Base-by-base conservation (phyloP, 2,888 invertebrate species). In the Xylocampa areola region DNA sequence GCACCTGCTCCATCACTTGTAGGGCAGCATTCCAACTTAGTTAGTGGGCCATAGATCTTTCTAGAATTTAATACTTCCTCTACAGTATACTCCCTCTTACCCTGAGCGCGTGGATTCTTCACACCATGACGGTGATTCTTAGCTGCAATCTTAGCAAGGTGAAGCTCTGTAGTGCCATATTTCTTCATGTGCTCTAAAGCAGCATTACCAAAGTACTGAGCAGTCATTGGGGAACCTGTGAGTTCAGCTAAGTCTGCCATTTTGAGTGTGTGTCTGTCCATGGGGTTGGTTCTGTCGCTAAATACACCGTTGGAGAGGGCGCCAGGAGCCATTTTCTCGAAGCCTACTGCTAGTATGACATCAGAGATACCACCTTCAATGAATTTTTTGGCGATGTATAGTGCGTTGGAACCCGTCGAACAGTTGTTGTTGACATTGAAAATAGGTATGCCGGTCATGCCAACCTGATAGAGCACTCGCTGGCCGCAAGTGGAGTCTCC, bases 371-470 rank as follows among this genome's bases (percentile, higher is more conserved):
- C 98, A 62, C 97, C 96, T 90, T 98, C 97, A n/a, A 99, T 94
- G 14, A 99, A 95, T 88, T 99, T 98, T 85, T 98, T 98, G 0
- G 97, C 98, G 80, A 99, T 94, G 82, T 96, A 95, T 2, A 99
- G 89, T 0, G 99, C 99, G 49, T 97, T 97, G 0, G 99, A 97
- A 21, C 99, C 99, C 1, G 99, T 99, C 0, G 99, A 97, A 85
- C 99, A 99, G 84, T 99, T 99, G 87, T 99, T 99, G 92, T 99
- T 99, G 10, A 99, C 99, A 90, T 99, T 99, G 92, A 97, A 98
- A 70, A 99, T 96, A 3, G 99, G 99, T 68, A 99, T 98, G 33
- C 99, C 99, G 25, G 97, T 98, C 96, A 99, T 96, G 53, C 99
- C 99, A 33, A 99, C 95, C 68, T 98, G 97, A 88, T 99, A 99